These are phyloP conservation scores for Styela clava DNA, from an alignment of 23 tunicate genomes.

Conservation along the genomic window DNA sequence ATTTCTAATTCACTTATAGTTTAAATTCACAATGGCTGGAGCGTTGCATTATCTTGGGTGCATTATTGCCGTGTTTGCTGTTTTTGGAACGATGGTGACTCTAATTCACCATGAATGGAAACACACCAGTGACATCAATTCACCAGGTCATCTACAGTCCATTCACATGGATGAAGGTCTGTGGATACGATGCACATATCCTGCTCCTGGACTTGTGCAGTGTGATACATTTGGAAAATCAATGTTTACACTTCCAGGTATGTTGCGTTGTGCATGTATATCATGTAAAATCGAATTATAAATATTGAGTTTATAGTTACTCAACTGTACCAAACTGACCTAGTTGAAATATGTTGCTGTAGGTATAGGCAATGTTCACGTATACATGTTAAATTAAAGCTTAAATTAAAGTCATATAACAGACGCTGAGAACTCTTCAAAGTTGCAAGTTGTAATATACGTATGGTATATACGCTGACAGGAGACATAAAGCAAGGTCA, in stretches of 20 bases:
- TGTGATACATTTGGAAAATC: conserved; percentile 67
- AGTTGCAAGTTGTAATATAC: too few species aligned
- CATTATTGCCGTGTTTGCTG: conserved; percentile 24
- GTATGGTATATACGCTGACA: too few species aligned
- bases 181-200: conserved; percentile 80
- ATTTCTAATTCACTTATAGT: too few species aligned
- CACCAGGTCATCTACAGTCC: conserved; percentile 25
- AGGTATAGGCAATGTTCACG: too few species aligned
- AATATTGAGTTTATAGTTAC: background rate
- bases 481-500: too few species aligned
- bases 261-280: background rate
- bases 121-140: conserved; percentile 47
- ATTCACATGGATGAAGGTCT: conserved; percentile 65
- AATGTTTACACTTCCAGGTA: conserved; percentile 25
- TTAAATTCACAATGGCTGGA: conserved; percentile 5
- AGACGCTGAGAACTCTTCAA: too few species aligned
- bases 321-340: too few species aligned
- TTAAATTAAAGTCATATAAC: too few species aligned
- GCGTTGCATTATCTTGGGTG: conserved; percentile 33
- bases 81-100: conserved; percentile 39
- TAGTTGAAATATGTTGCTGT: too few species aligned
- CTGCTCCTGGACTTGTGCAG: conserved; percentile 54
- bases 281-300: background rate
- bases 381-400: too few species aligned
- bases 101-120: conserved; percentile 80